These are phyloP conservation scores for Diprion similis DNA, from an alignment of 1,140 invertebrate species.

Conservation along the genomic window DNA sequence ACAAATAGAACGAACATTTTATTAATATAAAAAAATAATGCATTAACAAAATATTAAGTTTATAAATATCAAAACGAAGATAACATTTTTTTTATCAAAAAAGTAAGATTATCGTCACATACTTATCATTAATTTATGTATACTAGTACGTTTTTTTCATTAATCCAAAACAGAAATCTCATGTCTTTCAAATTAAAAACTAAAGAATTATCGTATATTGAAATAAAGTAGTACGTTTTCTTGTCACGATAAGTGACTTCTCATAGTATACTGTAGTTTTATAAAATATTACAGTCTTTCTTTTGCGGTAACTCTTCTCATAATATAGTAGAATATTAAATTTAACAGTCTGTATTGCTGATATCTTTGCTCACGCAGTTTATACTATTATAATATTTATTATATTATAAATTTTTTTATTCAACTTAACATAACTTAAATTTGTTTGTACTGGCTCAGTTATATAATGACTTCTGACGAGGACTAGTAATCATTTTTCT, in stretches of 20 bases:
- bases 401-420: background rate
- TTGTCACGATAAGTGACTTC: no score
- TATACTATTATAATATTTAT: background rate
- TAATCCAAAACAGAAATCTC: background rate
- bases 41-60: background rate
- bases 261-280: no score
- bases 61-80: background rate
- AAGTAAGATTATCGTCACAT: background rate
- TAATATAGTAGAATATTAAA: background rate
- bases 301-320: no score
- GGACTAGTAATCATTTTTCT: background rate
- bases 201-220: background rate
- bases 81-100: background rate
- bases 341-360: background rate
- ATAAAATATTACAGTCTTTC: no score
- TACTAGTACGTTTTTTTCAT: background rate
- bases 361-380: background rate
- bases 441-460: no score
- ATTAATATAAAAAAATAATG: background rate
- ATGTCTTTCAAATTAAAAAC: background rate
- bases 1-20: background rate
- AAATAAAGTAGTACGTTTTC: no score
- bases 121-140: background rate
- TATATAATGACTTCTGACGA: background rate
- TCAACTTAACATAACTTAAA: no score